Base-by-base conservation (phyloP, 37 sponge, comb jelly and placozoan genomes). In the Oscarella lobularis region DNA sequence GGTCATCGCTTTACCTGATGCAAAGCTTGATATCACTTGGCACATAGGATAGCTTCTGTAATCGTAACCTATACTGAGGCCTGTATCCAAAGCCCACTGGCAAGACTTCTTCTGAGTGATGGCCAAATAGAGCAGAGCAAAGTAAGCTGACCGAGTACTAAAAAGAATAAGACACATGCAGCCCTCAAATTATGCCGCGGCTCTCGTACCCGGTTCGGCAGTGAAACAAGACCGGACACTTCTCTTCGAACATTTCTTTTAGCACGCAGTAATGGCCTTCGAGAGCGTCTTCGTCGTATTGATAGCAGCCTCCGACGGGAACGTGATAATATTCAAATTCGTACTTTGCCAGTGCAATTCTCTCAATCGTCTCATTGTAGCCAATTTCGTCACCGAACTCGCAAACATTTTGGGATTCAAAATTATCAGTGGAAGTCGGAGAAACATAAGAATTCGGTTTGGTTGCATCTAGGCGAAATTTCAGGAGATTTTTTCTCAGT, bases 301-400 rank as follows among this genome's bases (percentile, higher is more conserved):
- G 9, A 20, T 27, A 48, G 20, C 20, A 48, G 9, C 60, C 60
- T 20, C 60, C 60, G 14, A 48, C 60, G 14, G 60, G 60, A 48
- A 48, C 60, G 20, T 48, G 60, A 20, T 48, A 48, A 20, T 48
- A 48, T 20, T 9, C 14, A 48, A 48, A 27, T 48, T 48, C 20
- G 14, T 48, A 27, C 9, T 48, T 20, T 27, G 60, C 60, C 9
- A 48, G 60, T 27, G 9, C 9, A 9, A 48, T 27, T 27, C 60
- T 9, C 20, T 48, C 60, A 9, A 48, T 9, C 9, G 60, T 48
- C 20, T 48, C 60, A 48, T 48, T 48, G 60, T 48, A 48, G 9
- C 60, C 60, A 48, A 48, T 48, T 9, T 48, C 20, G 60, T 48
- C 60, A 48, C 60, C 60, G 20, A 48, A 48, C 60, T 48, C 60